Conservation (phyloP, 2,888 invertebrate genomes). For the Callyntrura guangdongensis region DNA sequence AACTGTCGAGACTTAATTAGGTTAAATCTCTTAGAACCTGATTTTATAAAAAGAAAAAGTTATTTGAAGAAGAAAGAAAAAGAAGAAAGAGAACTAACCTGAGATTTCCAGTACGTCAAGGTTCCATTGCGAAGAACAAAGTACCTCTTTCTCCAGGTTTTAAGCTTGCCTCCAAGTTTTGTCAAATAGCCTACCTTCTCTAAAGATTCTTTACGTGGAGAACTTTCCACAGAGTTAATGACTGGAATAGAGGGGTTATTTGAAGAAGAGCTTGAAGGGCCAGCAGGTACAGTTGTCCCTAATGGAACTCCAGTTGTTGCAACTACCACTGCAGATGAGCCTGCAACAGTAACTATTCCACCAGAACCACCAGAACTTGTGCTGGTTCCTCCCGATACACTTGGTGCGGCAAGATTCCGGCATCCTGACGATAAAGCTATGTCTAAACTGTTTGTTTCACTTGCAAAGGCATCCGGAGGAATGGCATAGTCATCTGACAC, state of each 20-base stretch:
- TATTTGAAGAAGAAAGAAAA: constrained; percentile 5
- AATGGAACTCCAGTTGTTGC: constrained; percentile 73
- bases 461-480: constrained; percentile 96
- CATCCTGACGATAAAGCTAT: constrained; percentile 85
- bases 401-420: constrained; percentile 78
- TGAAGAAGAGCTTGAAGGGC: constrained; percentile 85
- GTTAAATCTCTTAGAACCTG: background rate
- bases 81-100: constrained; percentile 86
- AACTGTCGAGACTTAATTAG: constrained; percentile 7
- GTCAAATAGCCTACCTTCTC: constrained; percentile 96
- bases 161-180: constrained; percentile 96
- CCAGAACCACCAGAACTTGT: constrained; percentile 66
- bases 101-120: constrained; percentile 97
- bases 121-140: constrained; percentile 97
- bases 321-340: constrained; percentile 75
- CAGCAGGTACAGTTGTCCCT: constrained; percentile 80
- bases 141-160: constrained; percentile 98
- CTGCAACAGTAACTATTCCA: constrained; percentile 58
- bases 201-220: constrained; percentile 91
- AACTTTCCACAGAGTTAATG: constrained; percentile 85
- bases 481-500: constrained; percentile 98
- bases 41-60: constrained; percentile 7
- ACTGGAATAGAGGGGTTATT: constrained; percentile 85
- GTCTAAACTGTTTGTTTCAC: constrained; percentile 90
- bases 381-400: constrained; percentile 69